Percentiles rank a stretch among this genome's conserved stretches.
phyloP scores from a whole-genome alignment of 2,888 invertebrate genomes.

The Himalopsyche kuldschensis region DNA sequence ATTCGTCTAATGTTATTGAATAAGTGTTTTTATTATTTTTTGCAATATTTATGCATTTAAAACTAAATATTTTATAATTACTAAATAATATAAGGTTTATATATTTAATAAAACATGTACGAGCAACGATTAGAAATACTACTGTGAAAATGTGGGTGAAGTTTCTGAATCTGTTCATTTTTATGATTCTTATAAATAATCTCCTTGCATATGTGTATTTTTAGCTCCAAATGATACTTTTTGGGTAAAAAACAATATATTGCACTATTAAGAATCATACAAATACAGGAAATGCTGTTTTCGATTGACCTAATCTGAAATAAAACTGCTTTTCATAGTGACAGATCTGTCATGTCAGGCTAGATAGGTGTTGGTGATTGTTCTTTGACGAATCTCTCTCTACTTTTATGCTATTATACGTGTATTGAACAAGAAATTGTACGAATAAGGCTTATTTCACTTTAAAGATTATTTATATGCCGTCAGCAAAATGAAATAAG shows the following conservation, averaged over 20 bases:
- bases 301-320: background rate
- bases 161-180: conserved; percentile 19
- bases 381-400: background rate
- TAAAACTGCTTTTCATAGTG: conserved; percentile 24
- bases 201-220: conserved; percentile 12
- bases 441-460: background rate
- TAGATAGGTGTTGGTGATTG: conserved; percentile 17
- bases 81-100: conserved; percentile 42
- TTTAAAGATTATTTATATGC: background rate
- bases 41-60: conserved; percentile 30
- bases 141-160: conserved; percentile 31
- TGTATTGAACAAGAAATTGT: background rate
- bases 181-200: conserved; percentile 8
- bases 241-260: background rate
- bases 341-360: conserved; percentile 36
- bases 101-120: conserved; percentile 41
- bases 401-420: background rate
- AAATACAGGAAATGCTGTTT: background rate
- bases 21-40: conserved; percentile 41
- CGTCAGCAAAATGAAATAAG: background rate
- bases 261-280: background rate
- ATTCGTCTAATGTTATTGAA: conserved; percentile 58
- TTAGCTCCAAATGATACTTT: background rate
- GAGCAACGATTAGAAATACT: conserved; percentile 21
- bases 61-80: conserved; percentile 38